These are phyloP conservation scores for Varanus salvator DNA, from an alignment of 2,113 vertebrate species.

Conservation along the genomic window DNA sequence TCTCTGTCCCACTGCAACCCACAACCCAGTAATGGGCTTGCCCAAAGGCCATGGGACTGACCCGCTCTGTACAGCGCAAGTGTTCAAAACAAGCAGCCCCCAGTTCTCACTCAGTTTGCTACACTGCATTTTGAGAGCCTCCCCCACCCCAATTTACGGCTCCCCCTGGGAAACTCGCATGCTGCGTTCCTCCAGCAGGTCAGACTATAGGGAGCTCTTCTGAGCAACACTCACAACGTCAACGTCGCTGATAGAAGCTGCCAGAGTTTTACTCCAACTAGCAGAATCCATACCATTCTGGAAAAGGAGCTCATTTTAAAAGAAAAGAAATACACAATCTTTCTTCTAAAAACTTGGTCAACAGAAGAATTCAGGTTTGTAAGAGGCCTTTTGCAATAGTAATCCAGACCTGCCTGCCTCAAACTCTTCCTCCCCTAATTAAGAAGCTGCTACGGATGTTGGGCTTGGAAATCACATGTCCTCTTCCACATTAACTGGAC, in stretches of 20 bases:
- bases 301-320: conserved; percentile 23
- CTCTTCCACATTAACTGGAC: background rate
- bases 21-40: rapidly evolving
- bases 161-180: conserved; percentile 16
- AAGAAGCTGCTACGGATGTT: background rate
- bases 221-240: background rate
- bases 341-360: conserved; percentile 29
- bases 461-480: too few species aligned
- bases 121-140: background rate
- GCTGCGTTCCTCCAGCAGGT: background rate
- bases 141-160: background rate
- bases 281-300: background rate
- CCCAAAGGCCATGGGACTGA: rapidly evolving
- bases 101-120: too few species aligned
- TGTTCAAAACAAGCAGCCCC: background rate
- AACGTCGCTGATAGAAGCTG: background rate
- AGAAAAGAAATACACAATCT: background rate
- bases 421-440: background rate
- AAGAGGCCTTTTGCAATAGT: background rate
- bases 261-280: conserved; percentile 27
- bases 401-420: background rate
- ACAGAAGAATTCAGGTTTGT: conserved; percentile 6
- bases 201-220: background rate
- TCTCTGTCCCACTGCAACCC: background rate
- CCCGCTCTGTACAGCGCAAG: background rate